phyloP scores from a whole-genome alignment of 2,113 vertebrate species.

The Arenaria interpres region DNA sequence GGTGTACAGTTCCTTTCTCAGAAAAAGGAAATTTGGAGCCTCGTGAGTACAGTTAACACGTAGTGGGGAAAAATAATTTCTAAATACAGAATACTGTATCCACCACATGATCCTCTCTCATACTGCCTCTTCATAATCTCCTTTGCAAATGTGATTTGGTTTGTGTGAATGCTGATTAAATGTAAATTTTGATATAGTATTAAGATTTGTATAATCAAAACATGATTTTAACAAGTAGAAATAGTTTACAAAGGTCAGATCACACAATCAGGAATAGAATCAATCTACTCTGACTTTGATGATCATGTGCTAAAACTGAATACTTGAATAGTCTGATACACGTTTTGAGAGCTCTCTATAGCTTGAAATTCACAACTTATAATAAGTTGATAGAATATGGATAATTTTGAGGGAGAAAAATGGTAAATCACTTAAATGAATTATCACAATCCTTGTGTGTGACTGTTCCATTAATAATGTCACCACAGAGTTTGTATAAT shows the following conservation, averaged over 20 bases:
- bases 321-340: not conserved
- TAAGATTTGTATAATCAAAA: not conserved
- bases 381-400: not conserved
- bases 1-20: not conserved
- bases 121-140: not conserved
- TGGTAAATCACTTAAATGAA: not conserved
- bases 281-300: not conserved
- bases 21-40: not conserved
- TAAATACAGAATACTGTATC: not conserved
- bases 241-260: not conserved
- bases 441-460: not conserved
- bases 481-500: not conserved
- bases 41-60: not conserved
- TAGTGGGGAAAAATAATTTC: not conserved
- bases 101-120: not conserved
- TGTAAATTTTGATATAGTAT: not conserved
- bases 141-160: not conserved
- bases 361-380: not conserved
- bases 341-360: not conserved
- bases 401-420: not conserved
- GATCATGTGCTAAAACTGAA: not conserved
- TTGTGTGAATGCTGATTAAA: not conserved
- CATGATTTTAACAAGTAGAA: not conserved
- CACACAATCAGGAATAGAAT: not conserved
- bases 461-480: not conserved